Percentiles rank a stretch among this genome's conserved stretches.
phyloP scores from a whole-genome alignment of 2,888 invertebrate genomes.

The Tuta absoluta region DNA sequence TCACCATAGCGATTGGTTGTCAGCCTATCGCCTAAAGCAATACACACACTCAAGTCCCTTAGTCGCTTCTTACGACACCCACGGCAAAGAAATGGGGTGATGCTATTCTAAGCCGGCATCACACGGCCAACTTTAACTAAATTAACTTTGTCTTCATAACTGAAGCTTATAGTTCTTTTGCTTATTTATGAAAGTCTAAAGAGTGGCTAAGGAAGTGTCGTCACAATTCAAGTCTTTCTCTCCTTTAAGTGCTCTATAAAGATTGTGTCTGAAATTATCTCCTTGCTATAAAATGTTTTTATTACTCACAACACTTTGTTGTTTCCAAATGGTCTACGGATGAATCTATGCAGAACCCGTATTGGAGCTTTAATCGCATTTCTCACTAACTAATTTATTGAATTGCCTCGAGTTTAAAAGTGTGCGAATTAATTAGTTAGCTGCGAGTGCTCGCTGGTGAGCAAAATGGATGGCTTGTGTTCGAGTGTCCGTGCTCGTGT shows the following conservation, averaged over 20 bases:
- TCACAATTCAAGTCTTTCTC: neutral
- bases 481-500: neutral
- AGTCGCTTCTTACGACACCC: too few species aligned
- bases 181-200: too few species aligned
- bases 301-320: slow-evolving; percentile 10
- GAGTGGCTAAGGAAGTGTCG: too few species aligned
- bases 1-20: too few species aligned
- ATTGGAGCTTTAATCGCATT: neutral
- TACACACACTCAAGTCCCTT: too few species aligned
- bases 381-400: slow-evolving; percentile 2
- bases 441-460: neutral
- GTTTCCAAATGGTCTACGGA: neutral
- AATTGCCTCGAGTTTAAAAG: slow-evolving; percentile 3
- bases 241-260: slow-evolving; percentile 3
- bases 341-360: neutral
- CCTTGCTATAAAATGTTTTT: slow-evolving; percentile 4
- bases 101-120: too few species aligned
- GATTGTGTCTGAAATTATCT: slow-evolving; percentile 12
- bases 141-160: too few species aligned
- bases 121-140: too few species aligned
- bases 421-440: slow-evolving; percentile 14
- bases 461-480: neutral
- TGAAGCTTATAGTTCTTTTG: too few species aligned
- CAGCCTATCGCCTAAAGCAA: too few species aligned
- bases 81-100: too few species aligned